Evolutionary conservation across 2,113 vertebrate species (phyloP).

Genomic region (Nannobrachium achirus): DNA sequence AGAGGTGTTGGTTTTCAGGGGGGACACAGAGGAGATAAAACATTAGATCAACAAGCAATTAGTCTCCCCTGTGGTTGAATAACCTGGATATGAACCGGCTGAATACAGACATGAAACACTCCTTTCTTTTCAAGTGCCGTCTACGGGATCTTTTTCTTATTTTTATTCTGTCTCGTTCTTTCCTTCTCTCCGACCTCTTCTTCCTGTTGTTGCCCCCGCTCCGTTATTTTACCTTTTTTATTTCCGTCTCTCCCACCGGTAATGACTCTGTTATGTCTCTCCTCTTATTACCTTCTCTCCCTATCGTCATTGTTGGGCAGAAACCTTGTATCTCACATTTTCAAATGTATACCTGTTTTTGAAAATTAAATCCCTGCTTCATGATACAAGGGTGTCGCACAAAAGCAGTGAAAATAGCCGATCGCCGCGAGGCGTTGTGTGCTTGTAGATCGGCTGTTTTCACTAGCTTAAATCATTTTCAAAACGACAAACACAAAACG

Average conservation of each 20-base stretch:
- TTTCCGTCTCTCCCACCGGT: slow-evolving; percentile 27
- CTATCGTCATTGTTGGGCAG: no score
- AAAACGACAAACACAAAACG: no score
- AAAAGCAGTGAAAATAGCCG: no score
- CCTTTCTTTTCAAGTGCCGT: slow-evolving; percentile 59
- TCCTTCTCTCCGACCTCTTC: slow-evolving; percentile 34
- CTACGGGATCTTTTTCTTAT: slow-evolving; percentile 37
- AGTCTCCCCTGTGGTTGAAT: slow-evolving; percentile 67
- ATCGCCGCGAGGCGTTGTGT: no score
- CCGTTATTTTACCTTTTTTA: slow-evolving; percentile 12
- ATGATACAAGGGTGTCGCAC: no score
- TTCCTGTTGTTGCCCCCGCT: no score
- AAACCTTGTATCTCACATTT: no score
- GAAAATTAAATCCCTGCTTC: no score
- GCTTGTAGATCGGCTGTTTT: no score
- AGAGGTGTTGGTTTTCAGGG: slow-evolving; percentile 60
- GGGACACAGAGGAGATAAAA: slow-evolving; percentile 50
- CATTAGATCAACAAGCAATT: slow-evolving; percentile 73
- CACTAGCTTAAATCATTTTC: no score
- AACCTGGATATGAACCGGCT: slow-evolving; percentile 67
- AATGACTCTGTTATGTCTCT: slow-evolving; percentile 32
- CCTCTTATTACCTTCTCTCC: slow-evolving; percentile 43
- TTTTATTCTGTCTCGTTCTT: slow-evolving; percentile 33
- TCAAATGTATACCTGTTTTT: no score
- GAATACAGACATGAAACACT: slow-evolving; percentile 60